Evolutionary conservation across 2,888 invertebrate species (phyloP), one percentile per base, ranked within the genome.

Genomic region (Dryadula phaetusa): DNA sequence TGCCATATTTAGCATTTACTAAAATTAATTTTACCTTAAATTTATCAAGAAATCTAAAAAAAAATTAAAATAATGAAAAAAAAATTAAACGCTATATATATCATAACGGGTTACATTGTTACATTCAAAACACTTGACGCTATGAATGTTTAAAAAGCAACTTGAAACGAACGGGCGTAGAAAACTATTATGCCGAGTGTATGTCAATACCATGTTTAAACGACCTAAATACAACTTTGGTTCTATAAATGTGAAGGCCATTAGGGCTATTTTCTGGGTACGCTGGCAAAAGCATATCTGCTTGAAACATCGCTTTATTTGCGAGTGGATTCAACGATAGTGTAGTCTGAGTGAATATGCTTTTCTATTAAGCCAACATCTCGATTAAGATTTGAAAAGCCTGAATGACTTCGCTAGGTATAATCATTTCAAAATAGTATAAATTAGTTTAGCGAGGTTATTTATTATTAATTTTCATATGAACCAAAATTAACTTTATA

Each of bases 351-450:
- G 42, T 60, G 60, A 44, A 44, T 60, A 60, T 44, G 16, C 28
- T 52, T 32, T 60, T 60, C 56, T 56, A 40, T 56, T 47, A 64
- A 64, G 54, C 37, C 54, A 49, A 28, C 40, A 60, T 65, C 49
- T 49, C 64, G 64, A 65, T 58, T 65, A 58, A 64, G 20, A 28
- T 42, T 58, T 60, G 58, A 65, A 65, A 58, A 49, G 58, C 25
- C 32, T 49, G 18, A 44, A 44, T 42, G 18, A 32, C 44, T 18
- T 3, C 32, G 28, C 28, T 28, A 16, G 6, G 28, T 60, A 25
- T 8, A 60, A 56, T 25, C 22, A 25, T 40, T 56, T 56, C 40
- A 10, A 56, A 40, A 40, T 25, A 40, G n/a, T 10, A 6, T n/a
- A n/a, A 37, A 16, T 3, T 40, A 3, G 25, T 10, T 40, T 22